Evolutionary conservation across 2,113 vertebrate species (phyloP).

Genomic region (Tenrec ecaudatus): DNA sequence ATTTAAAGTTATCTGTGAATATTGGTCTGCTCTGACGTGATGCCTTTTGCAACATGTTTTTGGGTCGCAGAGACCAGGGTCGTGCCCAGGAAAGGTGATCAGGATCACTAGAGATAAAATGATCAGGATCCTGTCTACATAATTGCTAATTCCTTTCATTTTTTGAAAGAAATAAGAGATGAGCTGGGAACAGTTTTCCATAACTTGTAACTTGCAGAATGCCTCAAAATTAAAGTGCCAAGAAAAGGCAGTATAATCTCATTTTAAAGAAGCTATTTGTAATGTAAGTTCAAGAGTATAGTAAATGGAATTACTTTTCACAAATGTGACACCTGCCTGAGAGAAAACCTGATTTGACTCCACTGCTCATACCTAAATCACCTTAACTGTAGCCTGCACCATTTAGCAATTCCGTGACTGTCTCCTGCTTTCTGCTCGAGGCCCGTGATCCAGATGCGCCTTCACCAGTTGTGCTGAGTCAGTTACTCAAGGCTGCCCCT

Average conservation of each 20-base stretch:
- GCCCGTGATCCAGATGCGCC: constrained; percentile 16
- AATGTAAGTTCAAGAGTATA: constrained; percentile 30
- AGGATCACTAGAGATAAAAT: constrained; percentile 53
- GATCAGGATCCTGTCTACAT: constrained; percentile 58
- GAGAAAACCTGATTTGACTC: constrained; percentile 33
- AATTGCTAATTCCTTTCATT: constrained; percentile 53
- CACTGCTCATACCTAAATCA: not conserved
- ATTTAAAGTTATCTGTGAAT: constrained; percentile 53
- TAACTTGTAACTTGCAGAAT: constrained; percentile 55
- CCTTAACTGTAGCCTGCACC: not conserved
- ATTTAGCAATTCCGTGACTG: constrained; percentile 30
- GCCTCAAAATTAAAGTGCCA: constrained; percentile 40
- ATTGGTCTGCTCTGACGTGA: constrained; percentile 27
- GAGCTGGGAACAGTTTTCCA: constrained; percentile 36
- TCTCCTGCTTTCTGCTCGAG: constrained; percentile 9
- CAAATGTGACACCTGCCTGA: not conserved
- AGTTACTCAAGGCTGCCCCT: not conserved
- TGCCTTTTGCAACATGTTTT: constrained; percentile 24
- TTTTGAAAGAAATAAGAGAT: constrained; percentile 12
- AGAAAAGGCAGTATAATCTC: constrained; percentile 51
- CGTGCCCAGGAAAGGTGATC: not conserved
- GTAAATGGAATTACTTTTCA: constrained; percentile 46
- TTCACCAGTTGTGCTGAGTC: not conserved
- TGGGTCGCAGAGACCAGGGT: constrained; percentile 36
- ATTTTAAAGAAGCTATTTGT: constrained; percentile 46